Evolutionary conservation across 1,140 invertebrate genomes (phyloP).

Genomic region (Macrostomum lignano): DNA sequence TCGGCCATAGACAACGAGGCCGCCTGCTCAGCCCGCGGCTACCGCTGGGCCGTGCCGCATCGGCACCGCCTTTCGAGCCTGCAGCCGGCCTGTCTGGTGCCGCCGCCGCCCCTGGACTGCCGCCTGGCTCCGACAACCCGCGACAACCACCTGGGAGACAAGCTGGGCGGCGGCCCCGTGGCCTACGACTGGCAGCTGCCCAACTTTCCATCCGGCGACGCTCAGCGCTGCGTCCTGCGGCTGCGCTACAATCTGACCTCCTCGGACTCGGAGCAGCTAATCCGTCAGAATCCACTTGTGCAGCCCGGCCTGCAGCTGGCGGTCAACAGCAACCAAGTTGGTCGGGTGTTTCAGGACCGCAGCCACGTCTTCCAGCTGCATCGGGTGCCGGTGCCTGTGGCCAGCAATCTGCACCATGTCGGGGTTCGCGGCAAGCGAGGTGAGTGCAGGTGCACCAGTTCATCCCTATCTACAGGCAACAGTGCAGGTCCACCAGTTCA

Average conservation of each 20-base stretch:
- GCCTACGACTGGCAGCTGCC: slow-evolving; percentile 19
- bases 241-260: slow-evolving; percentile 12
- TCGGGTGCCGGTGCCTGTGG: slow-evolving; percentile 10
- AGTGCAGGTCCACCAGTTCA: too few relatives aligned
- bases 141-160: slow-evolving; percentile 27
- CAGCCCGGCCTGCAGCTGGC: slow-evolving; percentile 10
- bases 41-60: too few relatives aligned
- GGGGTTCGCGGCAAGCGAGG: slow-evolving; percentile 23
- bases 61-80: too few relatives aligned
- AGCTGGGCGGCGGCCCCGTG: slow-evolving; percentile 14
- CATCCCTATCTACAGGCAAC: too few relatives aligned
- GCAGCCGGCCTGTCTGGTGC: neutral
- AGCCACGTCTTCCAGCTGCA: slow-evolving; percentile 16
- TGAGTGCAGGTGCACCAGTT: slow-evolving; percentile 23
- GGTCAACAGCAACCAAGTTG: slow-evolving; percentile 23
- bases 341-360: slow-evolving; percentile 22
- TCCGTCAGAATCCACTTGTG: slow-evolving; percentile 3
- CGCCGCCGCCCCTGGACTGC: slow-evolving; percentile 13
- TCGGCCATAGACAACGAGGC: too few relatives aligned
- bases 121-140: slow-evolving; percentile 17
- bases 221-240: slow-evolving; percentile 19
- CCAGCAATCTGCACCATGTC: slow-evolving; percentile 13
- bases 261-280: neutral
- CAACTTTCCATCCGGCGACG: slow-evolving; percentile 20
- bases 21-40: too few relatives aligned